Base-by-base conservation (phyloP, 2,888 invertebrate species). In the Cataglyphis altisquamis region DNA sequence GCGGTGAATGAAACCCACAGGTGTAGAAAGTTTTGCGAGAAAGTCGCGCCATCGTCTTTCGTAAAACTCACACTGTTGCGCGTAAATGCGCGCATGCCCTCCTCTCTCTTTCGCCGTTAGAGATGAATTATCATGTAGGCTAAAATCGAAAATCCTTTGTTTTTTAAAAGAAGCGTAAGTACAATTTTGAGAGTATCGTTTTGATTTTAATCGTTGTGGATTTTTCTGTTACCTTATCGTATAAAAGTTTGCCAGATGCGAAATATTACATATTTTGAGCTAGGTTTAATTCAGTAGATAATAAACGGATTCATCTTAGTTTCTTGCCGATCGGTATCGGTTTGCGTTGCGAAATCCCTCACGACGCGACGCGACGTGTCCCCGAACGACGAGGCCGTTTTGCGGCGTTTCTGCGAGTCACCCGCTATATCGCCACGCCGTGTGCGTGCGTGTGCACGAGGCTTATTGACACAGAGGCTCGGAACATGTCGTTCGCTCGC, bases 21-120 rank as follows among this genome's bases (percentile, higher is more conserved):
- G 88, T 88, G 91, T 93, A 93, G 93, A 93, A 93, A 93, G 93
- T 93, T 93, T 91, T 83, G 91, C 91, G 93, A 92, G 92, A 93
- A 93, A 93, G 93, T 93, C 77, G 70, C 80, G 70, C 72, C 73
- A 64, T 81, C 82, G 83, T 86, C 86, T 86, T 90, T 85, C 84
- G 88, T 84, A 88, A 89, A 86, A 86, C 82, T 83, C 60, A 55
- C 73, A 45, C 83, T 45, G 36, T 66, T 25, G 52, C 41, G 57
- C 21, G n/a, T 75, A 77, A 48, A 48, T 48, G 48, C 36, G 15
- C n/a, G 36, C 25, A 29, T 6, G 8, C 12, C 3, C n/a, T 63
- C 29, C 57, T 62, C 73, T 60, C 29, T 41, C 63, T 63, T 63
- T 72, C 36, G 62, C 41, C 63, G 25, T 60, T 60, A 60, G 32